Conservation (phyloP, 2,888 invertebrate species). For the Rutpela maculata region DNA sequence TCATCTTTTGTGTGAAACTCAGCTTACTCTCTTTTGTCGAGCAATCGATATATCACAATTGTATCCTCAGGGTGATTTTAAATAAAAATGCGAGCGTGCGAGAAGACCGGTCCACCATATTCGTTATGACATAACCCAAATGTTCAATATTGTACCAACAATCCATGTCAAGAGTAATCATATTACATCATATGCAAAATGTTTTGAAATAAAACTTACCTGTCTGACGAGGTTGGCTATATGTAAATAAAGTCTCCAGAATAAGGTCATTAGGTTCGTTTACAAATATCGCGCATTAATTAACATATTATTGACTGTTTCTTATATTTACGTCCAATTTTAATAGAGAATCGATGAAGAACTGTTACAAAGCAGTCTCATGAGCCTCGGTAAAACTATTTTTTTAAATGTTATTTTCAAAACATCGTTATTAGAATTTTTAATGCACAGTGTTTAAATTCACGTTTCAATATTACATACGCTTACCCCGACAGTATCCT, state of each 20-base stretch:
- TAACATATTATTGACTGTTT: conserved; percentile 55
- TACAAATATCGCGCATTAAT: conserved; percentile 50
- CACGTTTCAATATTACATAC: too few species aligned
- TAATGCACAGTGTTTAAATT: too few species aligned
- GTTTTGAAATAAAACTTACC: conserved; percentile 52
- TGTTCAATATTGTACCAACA: conserved; percentile 70
- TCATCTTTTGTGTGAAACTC: conserved; percentile 16
- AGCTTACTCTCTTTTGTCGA: background rate
- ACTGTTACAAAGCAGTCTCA: too few species aligned
- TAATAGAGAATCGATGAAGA: background rate
- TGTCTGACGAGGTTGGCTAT: conserved; percentile 43
- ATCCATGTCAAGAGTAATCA: conserved; percentile 63
- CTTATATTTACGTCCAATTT: conserved; percentile 41
- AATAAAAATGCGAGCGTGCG: background rate
- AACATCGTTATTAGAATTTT: too few species aligned
- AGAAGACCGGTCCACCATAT: conserved; percentile 44
- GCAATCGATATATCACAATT: conserved; percentile 11
- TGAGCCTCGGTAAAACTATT: too few species aligned
- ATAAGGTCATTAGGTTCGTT: conserved; percentile 58
- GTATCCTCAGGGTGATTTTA: background rate
- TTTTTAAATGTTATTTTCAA: too few species aligned
- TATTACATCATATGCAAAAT: conserved; percentile 58
- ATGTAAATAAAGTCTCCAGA: conserved; percentile 52
- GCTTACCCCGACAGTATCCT: too few species aligned
- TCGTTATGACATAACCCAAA: conserved; percentile 72